phyloP scores from a whole-genome alignment of 1,140 invertebrate species.

The Diabrotica undecimpunctata region DNA sequence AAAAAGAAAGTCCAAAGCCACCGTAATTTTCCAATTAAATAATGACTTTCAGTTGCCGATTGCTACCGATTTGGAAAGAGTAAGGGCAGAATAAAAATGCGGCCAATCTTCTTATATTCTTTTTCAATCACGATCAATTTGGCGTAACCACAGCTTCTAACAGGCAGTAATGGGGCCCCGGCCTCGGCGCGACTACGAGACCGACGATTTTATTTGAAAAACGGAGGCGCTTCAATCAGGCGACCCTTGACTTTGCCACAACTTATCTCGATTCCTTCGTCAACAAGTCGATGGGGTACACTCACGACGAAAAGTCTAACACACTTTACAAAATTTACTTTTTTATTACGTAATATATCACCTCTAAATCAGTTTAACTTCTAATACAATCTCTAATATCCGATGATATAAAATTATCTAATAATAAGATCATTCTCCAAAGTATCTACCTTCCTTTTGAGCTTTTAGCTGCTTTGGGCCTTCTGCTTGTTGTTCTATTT shows the following conservation, averaged over 20 bases:
- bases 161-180: conserved; percentile 41
- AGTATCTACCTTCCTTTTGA: no score
- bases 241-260: conserved; percentile 43
- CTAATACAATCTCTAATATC: no score
- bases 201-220: conserved; percentile 46
- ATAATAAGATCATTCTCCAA: no score
- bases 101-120: conserved; percentile 39
- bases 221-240: conserved; percentile 42
- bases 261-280: conserved; percentile 32
- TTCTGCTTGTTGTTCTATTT: no score
- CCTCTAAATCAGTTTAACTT: background rate
- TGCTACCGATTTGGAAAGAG: conserved; percentile 9
- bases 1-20: conserved; percentile 12
- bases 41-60: conserved; percentile 12
- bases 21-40: conserved; percentile 21
- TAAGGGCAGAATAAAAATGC: conserved; percentile 30
- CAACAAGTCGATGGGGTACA: conserved; percentile 17
- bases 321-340: background rate
- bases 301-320: background rate
- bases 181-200: conserved; percentile 41
- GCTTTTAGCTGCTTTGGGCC: no score
- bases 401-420: no score
- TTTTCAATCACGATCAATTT: conserved; percentile 44
- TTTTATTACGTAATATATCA: background rate
- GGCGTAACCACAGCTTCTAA: conserved; percentile 45